Base-by-base conservation (phyloP, 1,140 invertebrate species). In the Microplitis mediator region DNA sequence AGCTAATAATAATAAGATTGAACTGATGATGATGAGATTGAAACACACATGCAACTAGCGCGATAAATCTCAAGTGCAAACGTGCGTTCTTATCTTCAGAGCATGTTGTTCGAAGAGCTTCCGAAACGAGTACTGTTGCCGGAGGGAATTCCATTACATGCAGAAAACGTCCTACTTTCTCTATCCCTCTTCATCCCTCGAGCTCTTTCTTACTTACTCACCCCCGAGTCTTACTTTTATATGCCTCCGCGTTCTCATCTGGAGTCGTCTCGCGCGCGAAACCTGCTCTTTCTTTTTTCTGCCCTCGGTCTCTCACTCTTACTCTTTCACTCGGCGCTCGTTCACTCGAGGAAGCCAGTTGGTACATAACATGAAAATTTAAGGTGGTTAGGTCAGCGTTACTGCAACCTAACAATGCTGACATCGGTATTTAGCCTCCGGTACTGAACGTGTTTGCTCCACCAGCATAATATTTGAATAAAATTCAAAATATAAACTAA, bases 361-460 rank as follows among this genome's bases (percentile, higher is more conserved):
- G 36, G 71, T 73, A 69, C 66, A 69, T 50, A 73, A 39, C 71
- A 73, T 73, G 54, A 73, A 73, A 67, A 52, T 73, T 73, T 73
- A 68, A 73, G 52, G 58, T 32, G 14, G 60, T 73, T 73, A 73
- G 71, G 65, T 68, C 71, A 68, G 52, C 36, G 31, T 56, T 8
- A 4, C 61, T 56, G 62, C 23, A 11, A 34, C 68, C 31, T 62
- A 67, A 68, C 65, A 73, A 73, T 63, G 36, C 65, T 73, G 50
- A 64, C 69, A 71, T 71, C 51, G 56, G 66, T 69, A 69, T 69
- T 74, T 64, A 64, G 50, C 50, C 50, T 23, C 56, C 45, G 39
- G 39, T 11, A 9, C 11, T 45, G 39, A 23, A 6, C 39, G 39
- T 45, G 39, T 45, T 45, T 5, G 39, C 39, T 8, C 5, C 6